A percentile compares a stretch with the other conserved stretches of the same genome.
Evolutionary conservation across 2,888 invertebrate genomes (phyloP).

Genomic region (Stenolophus ochropezus): DNA sequence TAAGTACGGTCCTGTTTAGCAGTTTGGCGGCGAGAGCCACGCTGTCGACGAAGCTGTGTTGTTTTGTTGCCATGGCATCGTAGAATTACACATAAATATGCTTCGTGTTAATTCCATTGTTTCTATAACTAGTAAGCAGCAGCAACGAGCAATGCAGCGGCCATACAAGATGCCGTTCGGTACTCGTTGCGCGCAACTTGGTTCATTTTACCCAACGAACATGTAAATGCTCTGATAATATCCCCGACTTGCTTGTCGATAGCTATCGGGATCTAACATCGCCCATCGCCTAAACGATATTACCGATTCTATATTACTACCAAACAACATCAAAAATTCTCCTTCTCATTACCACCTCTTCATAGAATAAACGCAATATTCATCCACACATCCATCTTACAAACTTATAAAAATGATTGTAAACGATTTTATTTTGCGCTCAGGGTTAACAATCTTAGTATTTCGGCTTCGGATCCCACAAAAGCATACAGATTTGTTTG

Average conservation of each 20-base stretch:
- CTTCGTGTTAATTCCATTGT: conserved; percentile 67
- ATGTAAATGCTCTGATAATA: conserved; percentile 57
- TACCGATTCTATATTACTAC: not conserved
- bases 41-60: conserved; percentile 44
- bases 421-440: no score
- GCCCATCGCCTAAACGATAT: conserved; percentile 15
- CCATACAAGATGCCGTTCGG: conserved; percentile 8
- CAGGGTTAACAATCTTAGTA: no score
- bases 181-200: not conserved
- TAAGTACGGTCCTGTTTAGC: conserved; percentile 1
- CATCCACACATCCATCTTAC: no score
- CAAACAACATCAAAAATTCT: not conserved
- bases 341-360: no score
- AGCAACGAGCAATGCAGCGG: conserved; percentile 32
- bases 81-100: conserved; percentile 68
- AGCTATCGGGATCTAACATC: conserved; percentile 10
- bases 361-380: no score
- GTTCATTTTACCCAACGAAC: conserved; percentile 48
- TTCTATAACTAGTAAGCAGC: conserved; percentile 62
- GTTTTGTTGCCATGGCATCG: conserved; percentile 60
- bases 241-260: conserved; percentile 42
- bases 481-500: no score
- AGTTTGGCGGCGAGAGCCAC: conserved; percentile 34
- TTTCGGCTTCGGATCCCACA: no score
- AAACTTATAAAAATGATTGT: no score